phyloP scores from a whole-genome alignment of 1,140 invertebrate genomes.

The Cotesia chilonis region DNA sequence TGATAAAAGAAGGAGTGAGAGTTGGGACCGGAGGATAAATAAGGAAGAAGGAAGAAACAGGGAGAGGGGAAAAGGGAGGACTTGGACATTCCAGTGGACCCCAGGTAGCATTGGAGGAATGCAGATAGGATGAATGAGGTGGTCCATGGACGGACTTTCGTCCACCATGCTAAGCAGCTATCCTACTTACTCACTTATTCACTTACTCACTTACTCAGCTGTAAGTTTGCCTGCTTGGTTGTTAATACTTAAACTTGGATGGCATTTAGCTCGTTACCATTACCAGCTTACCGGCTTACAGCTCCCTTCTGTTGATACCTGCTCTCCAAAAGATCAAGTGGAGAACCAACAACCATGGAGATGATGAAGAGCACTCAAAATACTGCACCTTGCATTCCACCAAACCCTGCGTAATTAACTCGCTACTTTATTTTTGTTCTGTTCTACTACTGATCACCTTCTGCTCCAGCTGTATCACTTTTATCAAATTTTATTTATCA shows the following conservation, averaged over 20 bases:
- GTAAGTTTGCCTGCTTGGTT: too few species aligned
- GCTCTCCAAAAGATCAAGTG: conserved; percentile 30
- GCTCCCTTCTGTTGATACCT: conserved; percentile 14
- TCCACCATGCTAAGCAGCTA: conserved; percentile 40
- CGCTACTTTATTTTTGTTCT: not conserved
- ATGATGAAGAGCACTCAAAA: conserved; percentile 21
- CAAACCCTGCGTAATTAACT: conserved; percentile 18
- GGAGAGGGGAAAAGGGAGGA: not conserved
- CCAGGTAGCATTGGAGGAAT: conserved; percentile 63
- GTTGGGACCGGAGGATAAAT: not conserved
- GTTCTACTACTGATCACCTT: not conserved
- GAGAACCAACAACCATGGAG: not conserved
- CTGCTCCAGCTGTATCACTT: not conserved
- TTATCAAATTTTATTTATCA: conserved; percentile 14
- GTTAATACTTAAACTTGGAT: conserved; percentile 1
- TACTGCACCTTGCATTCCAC: conserved; percentile 24
- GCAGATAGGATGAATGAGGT: conserved; percentile 64
- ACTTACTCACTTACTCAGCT: not conserved
- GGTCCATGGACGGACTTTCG: conserved; percentile 57
- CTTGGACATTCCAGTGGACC: conserved; percentile 55
- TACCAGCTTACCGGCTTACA: too few species aligned
- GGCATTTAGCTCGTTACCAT: conserved; percentile 21
- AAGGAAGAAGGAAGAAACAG: not conserved
- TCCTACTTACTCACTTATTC: conserved; percentile 15
- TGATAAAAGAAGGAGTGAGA: conserved; percentile 1